Conservation (phyloP, 1,140 invertebrate genomes). For the Zaprionus ghesquierei region DNA sequence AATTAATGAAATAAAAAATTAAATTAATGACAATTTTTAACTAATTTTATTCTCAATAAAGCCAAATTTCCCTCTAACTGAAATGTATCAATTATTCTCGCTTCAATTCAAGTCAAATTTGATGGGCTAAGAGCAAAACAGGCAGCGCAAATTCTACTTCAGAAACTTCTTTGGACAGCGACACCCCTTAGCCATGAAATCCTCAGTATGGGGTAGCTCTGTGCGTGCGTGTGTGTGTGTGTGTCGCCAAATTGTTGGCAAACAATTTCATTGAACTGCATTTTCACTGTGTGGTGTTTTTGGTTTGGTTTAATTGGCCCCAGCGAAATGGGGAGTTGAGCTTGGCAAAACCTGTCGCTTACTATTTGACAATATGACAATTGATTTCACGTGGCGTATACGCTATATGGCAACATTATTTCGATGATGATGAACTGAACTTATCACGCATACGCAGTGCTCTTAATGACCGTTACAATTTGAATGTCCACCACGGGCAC, state of each 20-base stretch:
- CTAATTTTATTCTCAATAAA: no score
- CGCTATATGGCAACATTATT: no score
- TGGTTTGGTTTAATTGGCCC: constrained; percentile 69
- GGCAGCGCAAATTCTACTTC: no score
- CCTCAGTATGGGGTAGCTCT: not conserved
- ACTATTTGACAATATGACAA: constrained; percentile 26
- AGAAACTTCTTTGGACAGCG: no score
- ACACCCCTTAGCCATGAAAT: not conserved
- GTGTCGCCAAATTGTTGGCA: not conserved
- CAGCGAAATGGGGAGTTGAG: constrained; percentile 48
- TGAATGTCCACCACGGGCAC: constrained; percentile 35
- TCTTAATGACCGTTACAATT: constrained; percentile 68
- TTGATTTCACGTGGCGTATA: constrained; percentile 38
- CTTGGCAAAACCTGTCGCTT: constrained; percentile 57
- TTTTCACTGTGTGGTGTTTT: constrained; percentile 41
- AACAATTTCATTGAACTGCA: constrained; percentile 67
- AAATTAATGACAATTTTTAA: no score
- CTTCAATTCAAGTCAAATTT: no score
- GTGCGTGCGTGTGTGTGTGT: not conserved
- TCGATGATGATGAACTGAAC: constrained; percentile 37
- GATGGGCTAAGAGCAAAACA: no score
- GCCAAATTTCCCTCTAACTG: no score
- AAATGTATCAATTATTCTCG: no score
- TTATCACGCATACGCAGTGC: constrained; percentile 72
- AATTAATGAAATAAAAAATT: no score